Conservation (phyloP, 2,113 vertebrate species). For the Colistium nudipinnis region DNA sequence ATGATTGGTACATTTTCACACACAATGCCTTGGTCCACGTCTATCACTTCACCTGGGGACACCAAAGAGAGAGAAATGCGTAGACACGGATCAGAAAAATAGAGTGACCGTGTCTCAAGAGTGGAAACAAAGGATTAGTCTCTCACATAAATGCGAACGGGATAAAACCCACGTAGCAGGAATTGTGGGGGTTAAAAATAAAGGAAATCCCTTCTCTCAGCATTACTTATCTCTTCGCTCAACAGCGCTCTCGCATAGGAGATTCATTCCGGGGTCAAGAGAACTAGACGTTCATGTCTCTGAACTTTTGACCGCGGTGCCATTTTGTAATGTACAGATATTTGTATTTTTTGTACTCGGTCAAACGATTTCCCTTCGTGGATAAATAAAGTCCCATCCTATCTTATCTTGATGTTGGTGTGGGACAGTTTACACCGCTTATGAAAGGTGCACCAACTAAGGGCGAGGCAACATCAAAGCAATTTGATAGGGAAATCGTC, state of each 20-base stretch:
- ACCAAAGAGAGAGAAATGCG: slow-evolving; percentile 17
- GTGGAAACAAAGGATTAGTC: not conserved
- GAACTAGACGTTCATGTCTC: not conserved
- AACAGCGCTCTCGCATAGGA: slow-evolving; percentile 6
- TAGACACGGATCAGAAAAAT: not conserved
- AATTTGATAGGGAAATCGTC: not conserved
- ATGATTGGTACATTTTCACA: slow-evolving; percentile 98
- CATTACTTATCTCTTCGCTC: slow-evolving; percentile 1
- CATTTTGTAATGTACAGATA: not conserved
- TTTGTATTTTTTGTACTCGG: no score
- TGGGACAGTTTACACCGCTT: slow-evolving; percentile 4
- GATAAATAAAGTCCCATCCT: no score
- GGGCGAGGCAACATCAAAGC: not conserved
- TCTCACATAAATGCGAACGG: not conserved
- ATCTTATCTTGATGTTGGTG: not conserved
- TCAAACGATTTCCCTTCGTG: no score
- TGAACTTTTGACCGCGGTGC: slow-evolving; percentile 2
- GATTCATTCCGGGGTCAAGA: slow-evolving; percentile 6
- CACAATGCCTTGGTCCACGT: slow-evolving; percentile 96
- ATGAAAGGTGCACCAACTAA: not conserved
- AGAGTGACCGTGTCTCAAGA: not conserved
- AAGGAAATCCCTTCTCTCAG: not conserved
- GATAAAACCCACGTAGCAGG: slow-evolving; percentile 3
- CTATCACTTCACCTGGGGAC: slow-evolving; percentile 90
- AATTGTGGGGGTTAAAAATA: slow-evolving; percentile 14